Evolutionary conservation across 2,113 vertebrate genomes (phyloP).

Genomic region (Aegotheles bennettii): DNA sequence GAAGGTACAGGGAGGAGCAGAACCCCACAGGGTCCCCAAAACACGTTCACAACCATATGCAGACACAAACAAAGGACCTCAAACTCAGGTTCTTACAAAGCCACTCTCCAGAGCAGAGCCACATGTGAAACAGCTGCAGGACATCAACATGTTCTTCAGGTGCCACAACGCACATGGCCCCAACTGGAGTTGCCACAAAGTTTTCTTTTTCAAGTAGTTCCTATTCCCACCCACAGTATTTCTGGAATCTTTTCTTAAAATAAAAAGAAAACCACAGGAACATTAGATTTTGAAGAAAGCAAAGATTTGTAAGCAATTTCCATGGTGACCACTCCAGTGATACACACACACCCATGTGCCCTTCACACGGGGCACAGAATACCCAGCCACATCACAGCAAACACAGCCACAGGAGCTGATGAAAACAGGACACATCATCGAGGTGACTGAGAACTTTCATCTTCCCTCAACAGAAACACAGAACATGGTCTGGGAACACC

Average conservation of each 20-base stretch:
- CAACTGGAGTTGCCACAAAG: fast-evolving
- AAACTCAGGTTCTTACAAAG: not conserved
- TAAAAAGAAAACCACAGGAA: not conserved
- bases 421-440: not conserved
- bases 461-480: not conserved
- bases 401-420: not conserved
- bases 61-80: not conserved
- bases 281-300: not conserved
- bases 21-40: not conserved
- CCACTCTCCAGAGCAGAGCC: not conserved
- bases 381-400: not conserved
- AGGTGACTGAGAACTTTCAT: not conserved
- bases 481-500: not conserved
- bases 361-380: fast-evolving
- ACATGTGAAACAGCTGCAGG: fast-evolving
- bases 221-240: not conserved
- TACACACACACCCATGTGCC: not conserved
- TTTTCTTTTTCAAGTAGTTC: not conserved
- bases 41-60: not conserved
- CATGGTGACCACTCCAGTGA: not conserved
- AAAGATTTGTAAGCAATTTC: not conserved
- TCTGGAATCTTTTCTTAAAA: not conserved
- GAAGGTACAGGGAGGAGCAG: not conserved
- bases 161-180: fast-evolving
- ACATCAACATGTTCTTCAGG: not conserved